Base-by-base conservation (phyloP, 2,113 vertebrate genomes). In the Dendropsophus ebraccatus region DNA sequence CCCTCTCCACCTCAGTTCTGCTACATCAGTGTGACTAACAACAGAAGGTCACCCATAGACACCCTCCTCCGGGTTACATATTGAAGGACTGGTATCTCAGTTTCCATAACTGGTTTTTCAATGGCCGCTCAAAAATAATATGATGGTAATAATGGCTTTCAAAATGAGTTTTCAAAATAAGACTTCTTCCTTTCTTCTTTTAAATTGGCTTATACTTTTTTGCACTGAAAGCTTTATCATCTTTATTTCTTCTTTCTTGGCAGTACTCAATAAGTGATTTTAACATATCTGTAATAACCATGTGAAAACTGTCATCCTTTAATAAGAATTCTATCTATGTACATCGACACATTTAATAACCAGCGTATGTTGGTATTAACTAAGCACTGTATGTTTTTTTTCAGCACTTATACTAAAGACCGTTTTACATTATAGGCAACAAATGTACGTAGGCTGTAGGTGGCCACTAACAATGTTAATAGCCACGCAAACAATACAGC, bases 161-260 rank as follows among this genome's bases (percentile, higher is more conserved):
- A 89, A 89, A 89, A 90, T 90, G 88, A 90, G 90, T 35, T 82
- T 91, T 91, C 87, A 84, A 90, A 92, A 90, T 74, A 76, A 58
- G 21, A 17, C 28, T 30, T 23, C 28, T 76, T 50, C 14, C 23
- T 7, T 0, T 54, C 30, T 32, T 13, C 56, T 83, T 75, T 74
- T 28, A 35, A 45, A 58, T 17, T 74, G 82, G 69, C 23, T 28
- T 45, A n/a, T n/a, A n/a, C n/a, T n/a, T n/a, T n/a, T n/a, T n/a
- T 37, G 21, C 50, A 41, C 25, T 19, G 41, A 74, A 74, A 37
- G 37, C 82, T 83, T n/a, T n/a, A 5, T 74, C 19, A 12, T 25
- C 49, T 21, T 62, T 65, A 81, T 84, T 16, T 47, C 50, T 74
- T 56, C 49, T 74, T 70, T 35, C 58, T 60, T 45, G 73, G 23